Percentiles rank a stretch among this genome's conserved stretches.
Evolutionary conservation across 1,140 invertebrate species (phyloP).

Genomic region (Aricia agestis): DNA sequence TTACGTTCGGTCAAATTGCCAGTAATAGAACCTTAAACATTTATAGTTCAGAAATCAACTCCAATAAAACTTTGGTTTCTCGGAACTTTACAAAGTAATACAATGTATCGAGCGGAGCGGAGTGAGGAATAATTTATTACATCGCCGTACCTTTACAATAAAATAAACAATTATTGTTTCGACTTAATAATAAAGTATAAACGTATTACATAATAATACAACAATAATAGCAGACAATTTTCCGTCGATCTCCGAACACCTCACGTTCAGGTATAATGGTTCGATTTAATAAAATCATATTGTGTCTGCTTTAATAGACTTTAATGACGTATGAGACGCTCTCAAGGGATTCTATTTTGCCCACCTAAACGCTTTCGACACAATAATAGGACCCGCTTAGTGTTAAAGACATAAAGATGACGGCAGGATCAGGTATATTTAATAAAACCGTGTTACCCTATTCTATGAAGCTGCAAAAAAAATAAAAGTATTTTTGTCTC

Average conservation of each 20-base stretch:
- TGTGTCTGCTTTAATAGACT: slow-evolving; percentile 48
- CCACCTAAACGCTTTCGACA: slow-evolving; percentile 29
- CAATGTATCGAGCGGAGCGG: slow-evolving; percentile 31
- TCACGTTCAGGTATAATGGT: slow-evolving; percentile 60
- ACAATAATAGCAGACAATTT: slow-evolving; percentile 37
- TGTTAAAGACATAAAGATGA: background rate
- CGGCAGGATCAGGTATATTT: background rate
- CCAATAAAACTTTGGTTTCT: slow-evolving; percentile 52
- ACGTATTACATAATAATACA: background rate
- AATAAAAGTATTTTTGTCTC: too few relatives aligned
- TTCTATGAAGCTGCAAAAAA: too few relatives aligned
- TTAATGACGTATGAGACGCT: slow-evolving; percentile 51
- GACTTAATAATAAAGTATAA: background rate
- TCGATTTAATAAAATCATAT: slow-evolving; percentile 61
- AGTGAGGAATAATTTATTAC: slow-evolving; percentile 7
- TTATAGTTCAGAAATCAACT: slow-evolving; percentile 68
- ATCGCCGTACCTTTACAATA: background rate
- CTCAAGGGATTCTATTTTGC: slow-evolving; percentile 49
- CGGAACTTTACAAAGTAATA: slow-evolving; percentile 38
- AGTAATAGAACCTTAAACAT: slow-evolving; percentile 63
- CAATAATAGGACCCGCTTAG: background rate
- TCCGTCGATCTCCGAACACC: slow-evolving; percentile 46
- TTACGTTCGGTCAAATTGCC: slow-evolving; percentile 59
- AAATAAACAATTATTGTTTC: slow-evolving; percentile 6
- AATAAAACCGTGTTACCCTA: too few relatives aligned